These are phyloP conservation scores for Athalia cordata DNA, from an alignment of 2,888 invertebrate genomes.

Conservation along the genomic window DNA sequence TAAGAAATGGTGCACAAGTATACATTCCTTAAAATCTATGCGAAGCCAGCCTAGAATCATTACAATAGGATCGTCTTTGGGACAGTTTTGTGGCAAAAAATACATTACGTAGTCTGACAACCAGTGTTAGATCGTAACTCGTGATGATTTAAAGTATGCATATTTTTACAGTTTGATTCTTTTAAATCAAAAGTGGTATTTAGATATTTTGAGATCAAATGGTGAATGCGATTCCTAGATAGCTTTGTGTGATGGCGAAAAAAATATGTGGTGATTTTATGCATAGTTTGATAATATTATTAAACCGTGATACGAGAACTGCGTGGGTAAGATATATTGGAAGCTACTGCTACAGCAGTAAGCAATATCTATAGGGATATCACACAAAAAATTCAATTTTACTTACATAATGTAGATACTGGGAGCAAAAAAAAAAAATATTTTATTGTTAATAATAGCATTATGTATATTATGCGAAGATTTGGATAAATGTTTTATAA, in stretches of 20 bases:
- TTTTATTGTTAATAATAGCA: constrained; percentile 39
- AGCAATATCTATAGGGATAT: constrained; percentile 59
- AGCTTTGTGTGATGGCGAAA: not conserved
- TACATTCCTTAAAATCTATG: constrained; percentile 7
- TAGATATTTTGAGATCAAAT: not conserved
- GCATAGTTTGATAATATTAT: not conserved
- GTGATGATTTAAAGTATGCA: too few species aligned
- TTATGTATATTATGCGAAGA: not conserved
- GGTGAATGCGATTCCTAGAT: not conserved
- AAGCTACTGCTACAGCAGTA: constrained; percentile 58
- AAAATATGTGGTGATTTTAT: not conserved
- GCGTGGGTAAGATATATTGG: constrained; percentile 10
- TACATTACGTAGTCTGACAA: not conserved
- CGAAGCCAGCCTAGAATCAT: constrained; percentile 17
- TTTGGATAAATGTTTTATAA: not conserved
- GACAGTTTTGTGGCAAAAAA: not conserved
- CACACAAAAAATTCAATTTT: constrained; percentile 70
- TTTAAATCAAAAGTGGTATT: not conserved
- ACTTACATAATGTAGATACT: constrained; percentile 78
- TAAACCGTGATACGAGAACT: not conserved
- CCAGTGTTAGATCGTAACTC: not conserved
- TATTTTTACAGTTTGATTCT: too few species aligned
- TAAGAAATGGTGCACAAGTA: not conserved
- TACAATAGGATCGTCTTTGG: not conserved
- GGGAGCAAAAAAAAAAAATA: constrained; percentile 71